phyloP scores from a whole-genome alignment of 2,888 invertebrate genomes.

The Archips crataeganus region DNA sequence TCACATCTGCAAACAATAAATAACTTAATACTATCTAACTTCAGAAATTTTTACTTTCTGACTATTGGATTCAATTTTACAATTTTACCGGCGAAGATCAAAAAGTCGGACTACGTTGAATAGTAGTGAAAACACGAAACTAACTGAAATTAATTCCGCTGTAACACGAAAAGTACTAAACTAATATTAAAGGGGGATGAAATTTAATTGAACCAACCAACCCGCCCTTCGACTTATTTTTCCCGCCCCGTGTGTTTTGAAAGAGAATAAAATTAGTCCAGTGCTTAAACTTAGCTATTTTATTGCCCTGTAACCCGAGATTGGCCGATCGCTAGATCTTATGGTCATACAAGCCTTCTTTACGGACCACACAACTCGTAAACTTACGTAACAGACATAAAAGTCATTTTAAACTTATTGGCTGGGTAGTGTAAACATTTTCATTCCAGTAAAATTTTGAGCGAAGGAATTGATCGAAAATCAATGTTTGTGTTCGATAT shows the following conservation, averaged over 20 bases:
- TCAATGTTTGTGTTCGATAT: not conserved
- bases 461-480: not conserved
- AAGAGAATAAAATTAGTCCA: not conserved
- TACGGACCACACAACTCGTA: not conserved
- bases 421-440: not conserved
- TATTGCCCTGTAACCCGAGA: not conserved
- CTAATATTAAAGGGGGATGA: too few species aligned
- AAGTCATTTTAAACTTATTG: constrained; percentile 5
- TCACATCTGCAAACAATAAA: constrained; percentile 85
- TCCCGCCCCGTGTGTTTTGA: not conserved
- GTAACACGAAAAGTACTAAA: too few species aligned
- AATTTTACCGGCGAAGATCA: too few species aligned
- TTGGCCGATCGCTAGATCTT: not conserved
- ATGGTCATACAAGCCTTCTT: not conserved
- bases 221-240: too few species aligned
- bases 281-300: not conserved
- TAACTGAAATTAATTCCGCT: too few species aligned
- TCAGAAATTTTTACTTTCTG: too few species aligned
- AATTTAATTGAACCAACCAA: too few species aligned
- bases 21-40: too few species aligned
- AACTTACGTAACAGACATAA: not conserved
- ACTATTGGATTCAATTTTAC: too few species aligned
- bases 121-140: too few species aligned
- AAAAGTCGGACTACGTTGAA: too few species aligned
- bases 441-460: not conserved